A percentile compares a stretch with the other conserved stretches of the same genome.
Conservation (phyloP, 1,140 invertebrate species). For the Andrena cerasifolii region DNA sequence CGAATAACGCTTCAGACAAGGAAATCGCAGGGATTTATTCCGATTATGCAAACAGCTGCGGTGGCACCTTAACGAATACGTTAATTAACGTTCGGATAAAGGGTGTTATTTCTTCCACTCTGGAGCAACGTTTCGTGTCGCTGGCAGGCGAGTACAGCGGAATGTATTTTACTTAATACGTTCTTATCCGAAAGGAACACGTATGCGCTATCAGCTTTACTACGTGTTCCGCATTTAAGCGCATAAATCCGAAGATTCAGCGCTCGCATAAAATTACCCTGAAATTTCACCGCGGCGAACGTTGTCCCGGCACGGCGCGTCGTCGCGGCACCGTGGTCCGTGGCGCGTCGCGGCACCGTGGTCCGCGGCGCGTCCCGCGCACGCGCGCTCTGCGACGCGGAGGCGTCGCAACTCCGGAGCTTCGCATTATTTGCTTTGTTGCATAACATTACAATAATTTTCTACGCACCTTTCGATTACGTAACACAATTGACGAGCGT, state of each 20-base stretch:
- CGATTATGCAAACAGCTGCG: background rate
- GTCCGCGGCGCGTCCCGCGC: too few relatives aligned
- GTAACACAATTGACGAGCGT: background rate
- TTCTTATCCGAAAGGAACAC: slow-evolving; percentile 22
- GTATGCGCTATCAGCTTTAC: slow-evolving; percentile 22
- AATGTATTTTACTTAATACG: slow-evolving; percentile 20
- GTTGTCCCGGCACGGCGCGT: too few relatives aligned
- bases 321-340: too few relatives aligned
- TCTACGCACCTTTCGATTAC: slow-evolving; percentile 17
- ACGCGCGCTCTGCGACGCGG: too few relatives aligned
- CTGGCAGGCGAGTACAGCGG: background rate
- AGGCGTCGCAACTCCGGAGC: background rate
- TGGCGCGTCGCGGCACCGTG: too few relatives aligned
- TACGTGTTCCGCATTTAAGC: slow-evolving; percentile 31
- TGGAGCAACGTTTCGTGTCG: background rate
- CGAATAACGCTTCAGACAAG: too few relatives aligned
- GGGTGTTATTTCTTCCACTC: slow-evolving; percentile 3
- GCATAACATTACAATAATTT: slow-evolving; percentile 38
- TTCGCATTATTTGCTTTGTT: slow-evolving; percentile 28
- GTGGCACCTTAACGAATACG: background rate
- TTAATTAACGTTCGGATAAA: background rate
- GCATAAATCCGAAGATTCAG: slow-evolving; percentile 19
- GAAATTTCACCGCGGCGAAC: background rate
- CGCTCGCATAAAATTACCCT: slow-evolving; percentile 8
- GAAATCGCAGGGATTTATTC: too few relatives aligned